Evolutionary conservation across 2,888 invertebrate species (phyloP).

Genomic region (Drosophila affinis): DNA sequence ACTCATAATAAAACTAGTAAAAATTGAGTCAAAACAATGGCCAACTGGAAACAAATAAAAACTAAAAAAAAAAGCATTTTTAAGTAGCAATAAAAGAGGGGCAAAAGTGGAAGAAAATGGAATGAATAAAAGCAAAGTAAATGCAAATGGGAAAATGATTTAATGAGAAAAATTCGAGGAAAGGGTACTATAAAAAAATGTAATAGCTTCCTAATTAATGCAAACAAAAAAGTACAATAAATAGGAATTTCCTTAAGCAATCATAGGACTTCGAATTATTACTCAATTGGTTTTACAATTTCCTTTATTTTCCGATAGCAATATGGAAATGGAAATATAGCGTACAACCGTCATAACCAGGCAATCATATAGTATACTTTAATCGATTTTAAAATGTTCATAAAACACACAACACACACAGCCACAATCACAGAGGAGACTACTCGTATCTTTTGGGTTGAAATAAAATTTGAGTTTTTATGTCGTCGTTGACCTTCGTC

Average conservation of each 20-base stretch:
- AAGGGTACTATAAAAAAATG: neutral
- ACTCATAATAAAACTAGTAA: constrained; percentile 23
- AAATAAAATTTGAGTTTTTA: constrained; percentile 73
- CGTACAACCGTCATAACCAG: constrained; percentile 27
- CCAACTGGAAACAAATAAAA: constrained; percentile 50
- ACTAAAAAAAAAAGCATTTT: constrained; percentile 33
- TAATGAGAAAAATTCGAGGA: neutral
- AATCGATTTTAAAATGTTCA: constrained; percentile 74
- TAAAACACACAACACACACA: constrained; percentile 44
- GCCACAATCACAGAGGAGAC: constrained; percentile 17
- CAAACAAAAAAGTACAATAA: neutral
- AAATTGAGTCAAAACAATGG: constrained; percentile 33
- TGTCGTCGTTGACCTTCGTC: constrained; percentile 79
- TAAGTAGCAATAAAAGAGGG: constrained; percentile 62
- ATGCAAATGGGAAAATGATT: constrained; percentile 52
- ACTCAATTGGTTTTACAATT: neutral
- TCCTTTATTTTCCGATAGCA: neutral
- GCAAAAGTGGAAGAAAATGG: constrained; percentile 14
- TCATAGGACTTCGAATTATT: neutral
- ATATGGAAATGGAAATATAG: neutral
- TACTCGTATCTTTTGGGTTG: constrained; percentile 30
- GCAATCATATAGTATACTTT: constrained; percentile 49
- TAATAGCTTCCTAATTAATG: neutral
- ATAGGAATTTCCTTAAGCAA: neutral
- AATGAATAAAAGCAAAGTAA: constrained; percentile 24